Evolutionary conservation across 2,113 vertebrate species (phyloP).

Genomic region (Himantopus leucocephalus): DNA sequence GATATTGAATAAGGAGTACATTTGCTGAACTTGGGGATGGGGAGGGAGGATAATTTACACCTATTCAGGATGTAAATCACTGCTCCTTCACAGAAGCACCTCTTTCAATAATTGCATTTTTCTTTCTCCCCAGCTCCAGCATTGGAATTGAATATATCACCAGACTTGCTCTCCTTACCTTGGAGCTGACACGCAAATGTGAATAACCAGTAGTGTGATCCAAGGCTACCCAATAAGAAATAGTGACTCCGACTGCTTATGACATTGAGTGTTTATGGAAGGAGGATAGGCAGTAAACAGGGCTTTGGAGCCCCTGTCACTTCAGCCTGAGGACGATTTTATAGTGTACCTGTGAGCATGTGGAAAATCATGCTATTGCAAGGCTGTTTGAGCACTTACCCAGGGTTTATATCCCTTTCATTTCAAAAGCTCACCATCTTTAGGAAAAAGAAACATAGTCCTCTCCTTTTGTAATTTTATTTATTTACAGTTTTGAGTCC

Average conservation of each 20-base stretch:
- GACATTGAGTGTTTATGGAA: not conserved
- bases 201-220: not conserved
- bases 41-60: not conserved
- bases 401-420: not conserved
- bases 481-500: not conserved
- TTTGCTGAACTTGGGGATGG: not conserved
- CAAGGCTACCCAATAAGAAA: conserved; percentile 11
- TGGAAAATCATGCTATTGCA: not conserved
- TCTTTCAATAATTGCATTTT: not conserved
- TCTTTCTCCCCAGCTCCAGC: not conserved
- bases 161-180: not conserved
- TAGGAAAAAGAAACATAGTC: not conserved
- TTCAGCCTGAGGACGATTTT: not conserved
- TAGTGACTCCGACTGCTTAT: not conserved
- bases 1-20: not conserved
- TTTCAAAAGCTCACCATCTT: not conserved
- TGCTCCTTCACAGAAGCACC: not conserved
- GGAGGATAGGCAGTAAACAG: not conserved
- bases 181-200: not conserved
- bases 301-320: not conserved
- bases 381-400: not conserved
- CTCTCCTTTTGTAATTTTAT: not conserved
- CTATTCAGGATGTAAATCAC: conserved; percentile 1
- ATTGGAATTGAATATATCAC: not conserved
- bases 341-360: not conserved